These are phyloP conservation scores for Melieria crassipennis DNA, from an alignment of 2,888 invertebrate genomes.

Conservation along the genomic window DNA sequence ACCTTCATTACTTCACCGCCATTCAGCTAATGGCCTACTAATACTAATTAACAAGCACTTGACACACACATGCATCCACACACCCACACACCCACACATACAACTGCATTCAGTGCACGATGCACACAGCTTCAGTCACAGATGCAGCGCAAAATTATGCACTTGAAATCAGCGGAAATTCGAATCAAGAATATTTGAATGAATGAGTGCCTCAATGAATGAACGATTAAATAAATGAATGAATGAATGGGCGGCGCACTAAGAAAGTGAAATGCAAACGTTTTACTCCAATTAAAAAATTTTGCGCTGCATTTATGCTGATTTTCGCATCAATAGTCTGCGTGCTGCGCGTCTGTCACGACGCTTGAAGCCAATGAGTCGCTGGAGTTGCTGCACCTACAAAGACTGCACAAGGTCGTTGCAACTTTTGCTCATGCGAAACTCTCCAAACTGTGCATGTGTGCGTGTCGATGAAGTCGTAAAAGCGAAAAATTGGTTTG, in stretches of 20 bases:
- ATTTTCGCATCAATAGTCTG: conserved; percentile 12
- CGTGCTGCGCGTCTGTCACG: neutral
- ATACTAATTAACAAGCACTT: no score
- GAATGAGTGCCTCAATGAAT: neutral
- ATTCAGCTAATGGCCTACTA: no score
- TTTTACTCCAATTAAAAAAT: conserved; percentile 24
- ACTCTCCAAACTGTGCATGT: neutral
- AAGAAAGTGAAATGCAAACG: conserved; percentile 22
- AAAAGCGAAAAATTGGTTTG: neutral
- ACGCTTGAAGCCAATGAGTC: neutral
- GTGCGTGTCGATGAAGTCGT: conserved; percentile 6
- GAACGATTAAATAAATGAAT: neutral
- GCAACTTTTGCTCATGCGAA: neutral
- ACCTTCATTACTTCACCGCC: no score
- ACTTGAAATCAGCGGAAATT: no score
- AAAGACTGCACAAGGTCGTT: conserved; percentile 1
- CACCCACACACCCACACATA: no score
- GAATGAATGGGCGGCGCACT: neutral
- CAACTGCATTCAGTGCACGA: no score
- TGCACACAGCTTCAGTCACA: no score
- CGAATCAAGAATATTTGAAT: no score
- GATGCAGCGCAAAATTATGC: no score
- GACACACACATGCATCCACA: no score
- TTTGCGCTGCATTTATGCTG: conserved; percentile 30
- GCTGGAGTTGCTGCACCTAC: neutral